These are phyloP conservation scores for Lepidurus arcticus DNA, from an alignment of 1,140 invertebrate species.

Conservation along the genomic window DNA sequence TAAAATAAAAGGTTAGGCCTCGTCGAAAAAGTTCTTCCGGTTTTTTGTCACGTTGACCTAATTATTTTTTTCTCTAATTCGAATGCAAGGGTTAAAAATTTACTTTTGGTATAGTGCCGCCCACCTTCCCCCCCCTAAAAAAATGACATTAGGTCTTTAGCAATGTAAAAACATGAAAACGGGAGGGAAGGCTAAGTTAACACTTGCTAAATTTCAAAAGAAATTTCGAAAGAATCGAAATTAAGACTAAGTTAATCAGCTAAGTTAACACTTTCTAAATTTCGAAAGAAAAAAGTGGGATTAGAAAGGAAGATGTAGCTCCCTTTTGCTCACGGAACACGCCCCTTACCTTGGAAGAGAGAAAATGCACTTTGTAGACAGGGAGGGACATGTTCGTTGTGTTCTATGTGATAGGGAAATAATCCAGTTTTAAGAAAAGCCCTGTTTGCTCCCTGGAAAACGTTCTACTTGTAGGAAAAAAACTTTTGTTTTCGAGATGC, in stretches of 20 bases:
- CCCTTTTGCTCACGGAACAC: not conserved
- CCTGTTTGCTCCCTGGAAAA: not conserved
- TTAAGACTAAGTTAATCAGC: no score
- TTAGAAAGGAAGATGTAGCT: not conserved
- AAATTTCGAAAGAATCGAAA: no score
- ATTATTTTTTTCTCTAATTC: not conserved
- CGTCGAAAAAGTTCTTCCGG: not conserved
- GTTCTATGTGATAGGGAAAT: constrained; percentile 11
- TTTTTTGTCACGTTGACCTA: constrained; percentile 22
- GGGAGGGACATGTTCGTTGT: not conserved
- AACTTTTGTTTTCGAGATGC: not conserved
- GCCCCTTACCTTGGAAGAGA: not conserved
- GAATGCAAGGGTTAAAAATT: not conserved
- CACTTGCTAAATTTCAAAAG: not conserved
- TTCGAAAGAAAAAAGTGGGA: not conserved
- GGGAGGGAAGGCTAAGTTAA: not conserved
- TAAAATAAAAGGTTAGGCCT: no score
- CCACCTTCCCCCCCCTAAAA: not conserved
- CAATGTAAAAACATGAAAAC: not conserved
- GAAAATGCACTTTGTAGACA: not conserved
- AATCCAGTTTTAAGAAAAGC: not conserved
- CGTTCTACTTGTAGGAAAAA: not conserved
- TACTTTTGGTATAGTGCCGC: not conserved
- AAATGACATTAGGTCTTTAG: not conserved
- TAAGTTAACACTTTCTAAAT: not conserved